Evolutionary conservation across 2,113 vertebrate genomes (phyloP), one percentile per base, ranked within the genome.

Genomic region (Cryptoleucopteryx plumbea): DNA sequence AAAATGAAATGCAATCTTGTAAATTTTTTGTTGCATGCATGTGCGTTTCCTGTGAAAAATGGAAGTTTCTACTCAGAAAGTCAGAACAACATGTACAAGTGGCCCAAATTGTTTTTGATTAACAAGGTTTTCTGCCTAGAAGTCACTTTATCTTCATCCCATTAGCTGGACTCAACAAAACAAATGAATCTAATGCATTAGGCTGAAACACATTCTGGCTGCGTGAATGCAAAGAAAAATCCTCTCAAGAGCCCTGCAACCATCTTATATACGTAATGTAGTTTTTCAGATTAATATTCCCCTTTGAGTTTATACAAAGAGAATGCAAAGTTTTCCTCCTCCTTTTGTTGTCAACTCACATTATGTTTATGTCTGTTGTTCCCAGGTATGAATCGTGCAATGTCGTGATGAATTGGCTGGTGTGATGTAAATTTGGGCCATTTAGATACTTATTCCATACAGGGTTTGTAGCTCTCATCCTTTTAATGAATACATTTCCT

Each of bases 41-140:
- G 22, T 31, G 26, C 1, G 0, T 72, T 86, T 77, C 75, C 80
- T 23, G 42, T 96, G 91, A 95, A 90, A 92, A 97, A 96, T 93
- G 58, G 87, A 92, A 90, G 67, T 83, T 91, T 50, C 82, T 38
- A 83, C 47, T 87, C 45, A 66, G 81, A 88, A 94, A 95, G 96
- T 73, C 92, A 92, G 90, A 61, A 87, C 65, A 87, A 85, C 61
- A 19, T 53, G 86, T 75, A 68, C 66, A 68, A 95, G 87, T 52
- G 78, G 82, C 74, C 87, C 87, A 90, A 96, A 95, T 92, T 92
- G 88, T 2, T 96, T 96, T 95, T 95, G 93, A 96, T 95, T 95
- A 97, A 96, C 96, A 97, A 95, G 92, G 90, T 93, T 96, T 94
- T 95, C 74, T 80, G 93, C 87, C 92, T 97, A 95, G 90, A 92